Conservation (phyloP, 1,140 invertebrate genomes). For the Leptinotarsa texana region DNA sequence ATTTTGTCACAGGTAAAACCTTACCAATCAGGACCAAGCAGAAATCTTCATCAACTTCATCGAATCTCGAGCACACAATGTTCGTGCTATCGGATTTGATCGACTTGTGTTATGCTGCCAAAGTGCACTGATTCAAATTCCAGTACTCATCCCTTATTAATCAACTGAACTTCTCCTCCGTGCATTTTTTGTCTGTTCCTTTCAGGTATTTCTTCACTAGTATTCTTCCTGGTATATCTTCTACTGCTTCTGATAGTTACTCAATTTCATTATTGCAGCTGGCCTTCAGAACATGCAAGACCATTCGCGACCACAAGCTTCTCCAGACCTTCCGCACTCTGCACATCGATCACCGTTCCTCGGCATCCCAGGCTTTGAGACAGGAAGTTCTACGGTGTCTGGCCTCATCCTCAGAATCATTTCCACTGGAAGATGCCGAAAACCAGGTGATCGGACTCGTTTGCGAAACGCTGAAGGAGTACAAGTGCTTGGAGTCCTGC, state of each 20-base stretch:
- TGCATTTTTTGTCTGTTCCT: too few species aligned
- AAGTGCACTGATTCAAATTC: too few species aligned
- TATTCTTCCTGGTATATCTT: too few species aligned
- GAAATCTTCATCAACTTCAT: too few species aligned
- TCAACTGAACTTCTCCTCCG: too few species aligned
- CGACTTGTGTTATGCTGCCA: too few species aligned
- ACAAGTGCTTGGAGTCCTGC: slow-evolving; percentile 63
- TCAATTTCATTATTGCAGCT: slow-evolving; percentile 55
- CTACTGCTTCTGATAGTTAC: background rate
- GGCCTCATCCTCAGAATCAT: slow-evolving; percentile 60
- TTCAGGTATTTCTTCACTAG: background rate
- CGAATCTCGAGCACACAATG: too few species aligned
- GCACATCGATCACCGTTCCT: slow-evolving; percentile 56
- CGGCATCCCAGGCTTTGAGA: slow-evolving; percentile 50
- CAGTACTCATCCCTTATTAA: too few species aligned
- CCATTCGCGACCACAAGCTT: slow-evolving; percentile 63
- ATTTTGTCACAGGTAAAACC: too few species aligned
- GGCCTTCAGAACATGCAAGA: slow-evolving; percentile 67
- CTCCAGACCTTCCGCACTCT: slow-evolving; percentile 61
- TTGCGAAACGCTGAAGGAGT: slow-evolving; percentile 63
- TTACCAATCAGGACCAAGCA: too few species aligned
- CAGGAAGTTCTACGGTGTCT: slow-evolving; percentile 51
- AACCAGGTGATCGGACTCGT: slow-evolving; percentile 56
- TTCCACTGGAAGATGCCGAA: slow-evolving; percentile 65
- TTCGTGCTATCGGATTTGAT: too few species aligned